These are phyloP conservation scores for Ictalurus furcatus DNA, from an alignment of 2,113 vertebrate genomes.

Conservation along the genomic window DNA sequence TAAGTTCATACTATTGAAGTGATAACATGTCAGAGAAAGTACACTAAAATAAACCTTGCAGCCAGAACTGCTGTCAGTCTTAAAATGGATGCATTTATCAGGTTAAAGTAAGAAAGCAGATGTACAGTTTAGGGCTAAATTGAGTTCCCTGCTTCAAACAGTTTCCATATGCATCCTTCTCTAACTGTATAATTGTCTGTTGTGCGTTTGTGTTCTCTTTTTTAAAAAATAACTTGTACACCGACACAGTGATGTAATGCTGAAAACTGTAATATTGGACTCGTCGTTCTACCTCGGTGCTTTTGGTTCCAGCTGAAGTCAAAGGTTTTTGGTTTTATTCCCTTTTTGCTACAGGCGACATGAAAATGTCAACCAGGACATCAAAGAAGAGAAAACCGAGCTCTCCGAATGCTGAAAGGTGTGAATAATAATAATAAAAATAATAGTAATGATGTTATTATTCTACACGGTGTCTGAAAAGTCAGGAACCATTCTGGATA, in stretches of 20 bases:
- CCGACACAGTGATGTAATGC: not conserved
- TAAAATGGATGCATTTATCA: not conserved
- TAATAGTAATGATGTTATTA: too few species aligned
- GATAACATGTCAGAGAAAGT: too few species aligned
- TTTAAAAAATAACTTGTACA: not conserved
- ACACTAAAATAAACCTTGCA: not conserved
- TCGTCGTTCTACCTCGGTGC: not conserved
- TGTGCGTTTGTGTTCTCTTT: not conserved
- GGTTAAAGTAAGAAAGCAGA: not conserved
- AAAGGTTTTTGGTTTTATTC: not conserved
- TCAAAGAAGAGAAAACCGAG: constrained; percentile 16
- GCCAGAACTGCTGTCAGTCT: not conserved
- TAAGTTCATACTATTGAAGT: not conserved
- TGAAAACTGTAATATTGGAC: not conserved
- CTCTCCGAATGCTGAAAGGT: constrained; percentile 8
- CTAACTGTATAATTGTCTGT: not conserved
- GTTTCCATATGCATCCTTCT: not conserved
- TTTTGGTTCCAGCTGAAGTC: not conserved
- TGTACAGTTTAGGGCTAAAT: not conserved
- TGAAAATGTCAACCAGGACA: constrained; percentile 8
- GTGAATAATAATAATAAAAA: too few species aligned
- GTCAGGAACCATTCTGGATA: not conserved
- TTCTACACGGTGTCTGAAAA: not conserved
- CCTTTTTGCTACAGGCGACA: not conserved
- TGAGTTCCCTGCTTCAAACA: not conserved